These are phyloP conservation scores for Ptychadena robeensis DNA, from an alignment of 2,797 vertebrate species.

Conservation along the genomic window DNA sequence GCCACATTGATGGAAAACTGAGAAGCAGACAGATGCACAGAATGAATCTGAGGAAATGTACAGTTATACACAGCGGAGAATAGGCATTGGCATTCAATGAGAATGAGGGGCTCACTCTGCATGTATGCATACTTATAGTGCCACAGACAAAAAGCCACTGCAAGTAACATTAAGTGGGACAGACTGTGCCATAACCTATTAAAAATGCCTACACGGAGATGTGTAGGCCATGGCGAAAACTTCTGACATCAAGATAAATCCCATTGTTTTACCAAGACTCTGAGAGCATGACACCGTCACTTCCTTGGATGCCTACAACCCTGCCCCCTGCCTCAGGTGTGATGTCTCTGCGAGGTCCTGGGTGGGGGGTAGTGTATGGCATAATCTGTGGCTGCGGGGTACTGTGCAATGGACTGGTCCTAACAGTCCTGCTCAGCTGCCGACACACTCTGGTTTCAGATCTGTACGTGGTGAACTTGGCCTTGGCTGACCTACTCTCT, in stretches of 20 bases:
- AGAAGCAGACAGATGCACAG: conserved; percentile 4
- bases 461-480: conserved; percentile 63
- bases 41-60: neutral
- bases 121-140: conserved; percentile 48
- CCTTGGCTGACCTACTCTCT: conserved; percentile 60
- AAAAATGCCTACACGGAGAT: conserved; percentile 4
- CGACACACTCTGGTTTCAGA: conserved; percentile 59
- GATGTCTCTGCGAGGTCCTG: conserved; percentile 52
- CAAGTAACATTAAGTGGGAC: neutral
- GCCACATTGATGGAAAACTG: neutral
- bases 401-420: conserved; percentile 61
- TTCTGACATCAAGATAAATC: neutral
- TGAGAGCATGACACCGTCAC: conserved; percentile 50
- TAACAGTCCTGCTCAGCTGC: conserved; percentile 58
- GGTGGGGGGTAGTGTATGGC: conserved; percentile 57
- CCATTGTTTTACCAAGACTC: neutral
- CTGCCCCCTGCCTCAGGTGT: conserved; percentile 31
- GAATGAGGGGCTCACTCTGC: conserved; percentile 59
- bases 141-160: neutral
- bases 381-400: conserved; percentile 60
- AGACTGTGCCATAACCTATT: neutral
- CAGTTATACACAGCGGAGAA: neutral
- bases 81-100: neutral
- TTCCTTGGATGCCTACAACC: conserved; percentile 52
- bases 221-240: neutral